Conservation (phyloP, 2,113 vertebrate genomes). For the Ifrita kowaldi region DNA sequence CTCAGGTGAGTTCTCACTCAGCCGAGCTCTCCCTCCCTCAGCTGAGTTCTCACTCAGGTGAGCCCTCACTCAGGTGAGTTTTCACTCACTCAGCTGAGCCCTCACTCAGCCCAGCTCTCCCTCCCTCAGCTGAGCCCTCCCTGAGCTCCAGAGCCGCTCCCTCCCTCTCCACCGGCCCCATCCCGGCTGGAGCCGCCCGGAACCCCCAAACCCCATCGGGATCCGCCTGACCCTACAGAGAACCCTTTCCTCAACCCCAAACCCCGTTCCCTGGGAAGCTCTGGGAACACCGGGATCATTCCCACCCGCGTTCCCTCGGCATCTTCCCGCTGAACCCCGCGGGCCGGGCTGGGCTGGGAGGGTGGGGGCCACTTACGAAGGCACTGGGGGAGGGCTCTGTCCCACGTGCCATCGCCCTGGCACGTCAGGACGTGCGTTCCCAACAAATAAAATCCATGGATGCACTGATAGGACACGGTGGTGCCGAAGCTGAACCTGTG, state of each 20-base stretch:
- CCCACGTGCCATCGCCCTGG: constrained; percentile 96
- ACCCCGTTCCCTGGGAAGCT: neutral
- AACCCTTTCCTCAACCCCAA: neutral
- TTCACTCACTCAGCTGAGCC: no score
- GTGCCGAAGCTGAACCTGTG: constrained; percentile 94
- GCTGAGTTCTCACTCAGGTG: no score
- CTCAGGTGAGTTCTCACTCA: neutral
- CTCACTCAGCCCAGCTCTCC: no score
- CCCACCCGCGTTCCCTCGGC: rapidly evolving
- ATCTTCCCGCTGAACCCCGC: neutral
- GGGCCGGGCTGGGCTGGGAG: neutral
- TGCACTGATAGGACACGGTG: constrained; percentile 89
- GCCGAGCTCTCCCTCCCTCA: neutral
- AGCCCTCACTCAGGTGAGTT: no score
- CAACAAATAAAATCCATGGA: constrained; percentile 89
- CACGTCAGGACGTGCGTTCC: constrained; percentile 91
- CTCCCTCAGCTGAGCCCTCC: neutral
- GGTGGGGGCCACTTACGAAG: constrained; percentile 81
- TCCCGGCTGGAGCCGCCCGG: neutral
- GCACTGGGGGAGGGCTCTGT: constrained; percentile 90
- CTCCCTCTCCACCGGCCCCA: neutral
- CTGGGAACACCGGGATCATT: neutral
- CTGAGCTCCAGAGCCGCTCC: neutral
- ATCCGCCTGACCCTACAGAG: neutral
- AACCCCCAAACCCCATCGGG: rapidly evolving